Conservation (phyloP, 2,797 vertebrate genomes). For the Eleutherodactylus coqui region DNA sequence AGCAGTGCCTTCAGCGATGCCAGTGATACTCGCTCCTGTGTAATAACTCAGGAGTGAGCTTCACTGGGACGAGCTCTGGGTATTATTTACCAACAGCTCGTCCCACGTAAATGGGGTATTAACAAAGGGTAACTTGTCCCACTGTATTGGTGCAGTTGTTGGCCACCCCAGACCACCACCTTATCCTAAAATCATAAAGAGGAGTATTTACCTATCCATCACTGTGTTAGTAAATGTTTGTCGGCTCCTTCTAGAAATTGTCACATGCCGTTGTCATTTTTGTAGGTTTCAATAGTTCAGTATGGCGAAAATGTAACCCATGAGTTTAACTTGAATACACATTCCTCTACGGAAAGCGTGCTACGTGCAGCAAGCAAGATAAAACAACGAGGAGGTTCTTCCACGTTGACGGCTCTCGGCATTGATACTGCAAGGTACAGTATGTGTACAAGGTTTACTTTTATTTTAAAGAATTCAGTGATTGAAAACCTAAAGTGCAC, state of each 20-base stretch:
- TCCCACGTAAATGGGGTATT: no score
- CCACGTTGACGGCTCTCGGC: conserved; percentile 90
- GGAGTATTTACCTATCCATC: neutral
- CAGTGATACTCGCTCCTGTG: no score
- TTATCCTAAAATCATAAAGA: neutral
- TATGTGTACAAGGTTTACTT: conserved; percentile 35
- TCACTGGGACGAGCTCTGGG: no score
- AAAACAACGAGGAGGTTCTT: conserved; percentile 81
- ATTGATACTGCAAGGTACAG: conserved; percentile 95
- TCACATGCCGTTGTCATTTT: conserved; percentile 36
- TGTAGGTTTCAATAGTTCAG: conserved; percentile 94
- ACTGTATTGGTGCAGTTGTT: neutral
- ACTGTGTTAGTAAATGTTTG: neutral
- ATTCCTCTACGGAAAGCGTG: conserved; percentile 80
- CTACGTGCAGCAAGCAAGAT: conserved; percentile 78
- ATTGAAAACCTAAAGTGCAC: no score
- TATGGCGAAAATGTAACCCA: conserved; percentile 91
- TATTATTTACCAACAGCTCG: no score
- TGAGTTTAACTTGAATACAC: conserved; percentile 90
- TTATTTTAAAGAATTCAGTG: no score
- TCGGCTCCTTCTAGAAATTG: neutral
- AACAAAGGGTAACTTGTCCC: neutral
- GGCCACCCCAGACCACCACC: no score
- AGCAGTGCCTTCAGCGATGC: no score
- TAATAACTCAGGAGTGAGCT: no score